Base-by-base conservation (phyloP, 2,797 vertebrate species). In the Rhodeus uyekii region DNA sequence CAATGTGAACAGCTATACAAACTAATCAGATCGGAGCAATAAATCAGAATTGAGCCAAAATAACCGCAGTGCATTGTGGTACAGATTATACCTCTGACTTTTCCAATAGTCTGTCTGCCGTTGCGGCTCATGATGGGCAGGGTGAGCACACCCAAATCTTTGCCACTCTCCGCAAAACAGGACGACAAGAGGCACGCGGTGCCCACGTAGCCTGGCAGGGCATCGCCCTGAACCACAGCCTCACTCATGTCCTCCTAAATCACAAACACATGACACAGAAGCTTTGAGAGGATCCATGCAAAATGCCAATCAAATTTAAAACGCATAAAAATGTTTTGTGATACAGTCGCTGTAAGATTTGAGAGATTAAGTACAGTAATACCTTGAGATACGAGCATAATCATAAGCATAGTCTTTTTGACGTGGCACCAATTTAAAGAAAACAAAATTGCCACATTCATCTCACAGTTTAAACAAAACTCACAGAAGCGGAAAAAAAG, bases 61-160 rank as follows among this genome's bases (percentile, higher is more conserved):
- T 60, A 58, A 34, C 24, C 22, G n/a, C 7, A 76, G 67, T 16
- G 36, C 24, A 60, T 5, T 36, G 2, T 19, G 7, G n/a, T 39
- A 6, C 0, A 10, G 48, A 53, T 14, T 67, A 84, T 91, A 99
- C 98, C 98, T 96, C 96, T 92, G 27, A 99, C 97, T 97, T 97
- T 99, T 75, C 98, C 98, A 48, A 99, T 95, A 12, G 98, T 97
- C 90, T 96, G 97, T 83, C 97, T 95, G 78, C 95, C 96, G 85
- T 95, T 97, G 78, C 96, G 95, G 84, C 94, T 95, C 97, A 99
- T 99, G 83, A 99, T 99, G 67, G 98, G 98, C 80, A 99, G 95
- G 0, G 96, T 97, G 27, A 94, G 93, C 50, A 97, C 76, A 9
- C 97, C 97, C 18, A 87, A 93, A 73, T 98, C 97, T 86, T 95